A percentile compares a stretch with the other conserved stretches of the same genome.
phyloP scores from a whole-genome alignment of 1,140 invertebrate genomes.

The Polypedilum pembai region DNA sequence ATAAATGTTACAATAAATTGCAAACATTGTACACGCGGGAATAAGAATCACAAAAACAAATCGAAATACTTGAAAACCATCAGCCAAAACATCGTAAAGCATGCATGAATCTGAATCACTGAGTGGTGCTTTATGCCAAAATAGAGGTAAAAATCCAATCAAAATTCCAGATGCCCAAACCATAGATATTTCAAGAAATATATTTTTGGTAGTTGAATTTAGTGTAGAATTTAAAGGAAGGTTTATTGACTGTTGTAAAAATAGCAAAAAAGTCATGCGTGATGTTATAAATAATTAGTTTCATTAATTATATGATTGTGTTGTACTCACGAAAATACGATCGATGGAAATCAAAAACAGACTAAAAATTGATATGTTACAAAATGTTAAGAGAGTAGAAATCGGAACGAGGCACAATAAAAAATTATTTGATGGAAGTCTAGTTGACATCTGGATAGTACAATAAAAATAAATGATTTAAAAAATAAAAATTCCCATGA shows the following conservation, averaged over 20 bases:
- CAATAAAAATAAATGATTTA: neutral
- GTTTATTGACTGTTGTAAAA: neutral
- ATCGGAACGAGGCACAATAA: neutral
- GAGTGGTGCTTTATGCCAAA: conserved; percentile 62
- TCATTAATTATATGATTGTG: neutral
- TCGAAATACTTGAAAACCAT: conserved; percentile 77
- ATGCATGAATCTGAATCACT: conserved; percentile 48
- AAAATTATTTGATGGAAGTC: neutral
- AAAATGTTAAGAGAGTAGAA: neutral
- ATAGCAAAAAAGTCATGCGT: conserved; percentile 3
- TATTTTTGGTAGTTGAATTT: neutral
- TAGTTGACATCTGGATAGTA: neutral
- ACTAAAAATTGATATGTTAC: neutral
- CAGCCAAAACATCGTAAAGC: conserved; percentile 80
- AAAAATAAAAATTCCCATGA: neutral
- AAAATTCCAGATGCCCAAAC: conserved; percentile 75
- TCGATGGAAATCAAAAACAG: conserved; percentile 10
- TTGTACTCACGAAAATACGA: neutral
- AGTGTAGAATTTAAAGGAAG: neutral
- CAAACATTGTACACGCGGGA: conserved; percentile 70
- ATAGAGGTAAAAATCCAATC: conserved; percentile 72
- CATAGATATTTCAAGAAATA: conserved; percentile 47
- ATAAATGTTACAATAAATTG: conserved; percentile 85
- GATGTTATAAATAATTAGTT: neutral
- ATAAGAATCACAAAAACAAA: conserved; percentile 83